phyloP scores from a whole-genome alignment of 2,797 vertebrate genomes.

The Siniperca undulata region DNA sequence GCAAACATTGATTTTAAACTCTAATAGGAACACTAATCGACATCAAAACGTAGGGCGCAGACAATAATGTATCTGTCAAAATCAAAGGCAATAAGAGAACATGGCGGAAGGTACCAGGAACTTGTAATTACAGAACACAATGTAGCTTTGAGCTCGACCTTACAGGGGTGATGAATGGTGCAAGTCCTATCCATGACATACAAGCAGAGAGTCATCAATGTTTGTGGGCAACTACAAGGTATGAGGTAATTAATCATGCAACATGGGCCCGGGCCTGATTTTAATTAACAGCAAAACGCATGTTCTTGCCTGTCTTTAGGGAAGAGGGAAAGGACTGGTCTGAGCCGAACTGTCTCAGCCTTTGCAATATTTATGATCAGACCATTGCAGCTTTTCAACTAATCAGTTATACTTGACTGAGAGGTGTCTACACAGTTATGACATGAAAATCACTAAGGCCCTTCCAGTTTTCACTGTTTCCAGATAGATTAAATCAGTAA shows the following conservation, averaged over 20 bases:
- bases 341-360: slow-evolving; percentile 33
- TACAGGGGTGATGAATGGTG: slow-evolving; percentile 83
- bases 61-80: slow-evolving; percentile 67
- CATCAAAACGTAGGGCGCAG: slow-evolving; percentile 25
- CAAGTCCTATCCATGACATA: slow-evolving; percentile 71
- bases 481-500: neutral
- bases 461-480: neutral
- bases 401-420: slow-evolving; percentile 51
- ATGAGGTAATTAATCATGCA: slow-evolving; percentile 86
- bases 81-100: slow-evolving; percentile 58
- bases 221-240: slow-evolving; percentile 72
- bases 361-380: slow-evolving; percentile 64
- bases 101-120: slow-evolving; percentile 43
- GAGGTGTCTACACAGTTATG: neutral
- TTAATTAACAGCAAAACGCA: slow-evolving; percentile 82
- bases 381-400: slow-evolving; percentile 30
- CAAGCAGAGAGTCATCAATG: slow-evolving; percentile 81
- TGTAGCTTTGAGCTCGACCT: slow-evolving; percentile 78
- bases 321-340: slow-evolving; percentile 28
- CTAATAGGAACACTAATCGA: slow-evolving; percentile 56
- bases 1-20: slow-evolving; percentile 56
- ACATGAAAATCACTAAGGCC: neutral
- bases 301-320: slow-evolving; percentile 63
- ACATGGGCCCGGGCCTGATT: slow-evolving; percentile 62
- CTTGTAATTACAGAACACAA: slow-evolving; percentile 76